Evolutionary conservation across 30 jellyfish, hydroid and myxozoan genomes (phyloP).

Genomic region (Aurelia aurita): DNA sequence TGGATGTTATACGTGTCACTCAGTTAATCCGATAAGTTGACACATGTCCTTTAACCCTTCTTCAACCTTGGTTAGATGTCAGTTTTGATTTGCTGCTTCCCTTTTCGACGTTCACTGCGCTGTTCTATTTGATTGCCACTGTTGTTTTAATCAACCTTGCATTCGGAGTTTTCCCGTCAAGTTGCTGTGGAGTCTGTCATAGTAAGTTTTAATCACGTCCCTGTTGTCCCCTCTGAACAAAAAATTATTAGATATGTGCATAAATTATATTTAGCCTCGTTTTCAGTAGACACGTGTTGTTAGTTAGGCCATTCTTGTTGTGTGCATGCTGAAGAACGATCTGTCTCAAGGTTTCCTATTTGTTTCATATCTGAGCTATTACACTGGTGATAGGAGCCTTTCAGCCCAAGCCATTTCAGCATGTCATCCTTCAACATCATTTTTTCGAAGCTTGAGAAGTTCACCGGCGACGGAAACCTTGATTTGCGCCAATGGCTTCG

Average conservation of each 20-base stretch:
- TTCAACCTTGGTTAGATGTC: no score
- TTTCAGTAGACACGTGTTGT: not conserved
- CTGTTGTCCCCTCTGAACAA: no score
- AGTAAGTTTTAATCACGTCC: no score
- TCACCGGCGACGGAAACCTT: slow-evolving; percentile 5
- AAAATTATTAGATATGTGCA: not conserved
- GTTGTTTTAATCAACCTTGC: no score
- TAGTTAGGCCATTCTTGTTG: not conserved
- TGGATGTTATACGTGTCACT: no score
- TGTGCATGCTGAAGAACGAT: not conserved
- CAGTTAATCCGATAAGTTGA: no score
- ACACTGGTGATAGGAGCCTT: slow-evolving; percentile 4
- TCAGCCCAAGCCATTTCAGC: slow-evolving; percentile 4
- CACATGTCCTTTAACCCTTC: no score
- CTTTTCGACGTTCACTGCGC: no score
- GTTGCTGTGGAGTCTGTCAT: no score
- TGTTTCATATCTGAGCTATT: not conserved
- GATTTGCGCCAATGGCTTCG: slow-evolving; percentile 39
- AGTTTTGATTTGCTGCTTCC: no score
- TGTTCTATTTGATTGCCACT: no score
- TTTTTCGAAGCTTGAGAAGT: not conserved
- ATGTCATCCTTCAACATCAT: not conserved
- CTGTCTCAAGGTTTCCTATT: not conserved
- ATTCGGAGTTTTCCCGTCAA: no score
- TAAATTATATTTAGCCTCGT: not conserved